phyloP scores from a whole-genome alignment of 2,888 invertebrate genomes.

The Steromphala cineraria region DNA sequence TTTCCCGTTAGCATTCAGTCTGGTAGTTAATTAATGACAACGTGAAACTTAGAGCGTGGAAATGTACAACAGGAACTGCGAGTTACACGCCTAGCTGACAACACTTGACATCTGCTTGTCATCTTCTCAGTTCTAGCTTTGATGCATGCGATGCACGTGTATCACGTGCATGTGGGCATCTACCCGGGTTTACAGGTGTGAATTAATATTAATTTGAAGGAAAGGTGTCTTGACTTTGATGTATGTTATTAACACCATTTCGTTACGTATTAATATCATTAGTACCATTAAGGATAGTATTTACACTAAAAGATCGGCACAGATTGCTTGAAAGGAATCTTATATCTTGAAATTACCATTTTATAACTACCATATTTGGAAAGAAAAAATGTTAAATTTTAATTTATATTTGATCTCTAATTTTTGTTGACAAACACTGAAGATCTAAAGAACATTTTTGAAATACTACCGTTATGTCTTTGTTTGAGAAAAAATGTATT shows the following conservation, averaged over 20 bases:
- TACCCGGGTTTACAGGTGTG: conserved; percentile 2
- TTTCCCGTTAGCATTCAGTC: not conserved
- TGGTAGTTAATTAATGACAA: not conserved
- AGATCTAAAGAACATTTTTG: too few relatives aligned
- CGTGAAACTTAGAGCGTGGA: not conserved
- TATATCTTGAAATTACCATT: too few relatives aligned
- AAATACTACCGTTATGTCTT: too few relatives aligned
- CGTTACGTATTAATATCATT: too few relatives aligned
- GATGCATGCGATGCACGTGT: not conserved
- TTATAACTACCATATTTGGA: too few relatives aligned
- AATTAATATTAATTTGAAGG: not conserved
- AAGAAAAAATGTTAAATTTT: too few relatives aligned
- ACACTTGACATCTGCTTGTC: not conserved
- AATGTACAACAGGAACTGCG: not conserved
- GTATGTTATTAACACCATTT: not conserved
- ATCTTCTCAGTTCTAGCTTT: not conserved
- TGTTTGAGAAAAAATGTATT: too few relatives aligned
- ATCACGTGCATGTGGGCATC: not conserved
- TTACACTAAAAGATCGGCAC: too few relatives aligned
- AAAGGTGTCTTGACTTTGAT: not conserved
- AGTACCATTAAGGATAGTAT: too few relatives aligned
- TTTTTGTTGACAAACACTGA: too few relatives aligned
- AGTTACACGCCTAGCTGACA: not conserved
- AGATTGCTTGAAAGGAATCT: too few relatives aligned
- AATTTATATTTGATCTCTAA: too few relatives aligned